Evolutionary conservation across 2,113 vertebrate genomes (phyloP).

Genomic region (Dicerorhinus sumatrensis): DNA sequence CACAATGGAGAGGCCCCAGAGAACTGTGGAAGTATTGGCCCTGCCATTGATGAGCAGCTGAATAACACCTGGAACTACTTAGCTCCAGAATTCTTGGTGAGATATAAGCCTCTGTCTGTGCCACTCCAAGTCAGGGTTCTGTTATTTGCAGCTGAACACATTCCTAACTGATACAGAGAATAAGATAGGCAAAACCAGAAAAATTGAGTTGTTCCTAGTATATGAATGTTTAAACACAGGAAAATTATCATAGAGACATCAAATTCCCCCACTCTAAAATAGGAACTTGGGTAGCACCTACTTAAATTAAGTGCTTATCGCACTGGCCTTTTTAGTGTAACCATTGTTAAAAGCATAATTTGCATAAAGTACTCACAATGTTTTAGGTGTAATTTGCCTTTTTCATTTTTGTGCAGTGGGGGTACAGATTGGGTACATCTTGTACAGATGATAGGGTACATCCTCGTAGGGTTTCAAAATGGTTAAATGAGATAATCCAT

Average conservation of each 20-base stretch:
- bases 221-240: constrained; percentile 83
- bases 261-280: constrained; percentile 85
- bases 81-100: not conserved
- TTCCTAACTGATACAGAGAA: not conserved
- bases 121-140: not conserved
- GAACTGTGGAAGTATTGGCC: not conserved
- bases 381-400: constrained; percentile 85
- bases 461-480: not conserved
- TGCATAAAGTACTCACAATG: constrained; percentile 85
- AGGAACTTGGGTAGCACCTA: constrained; percentile 84
- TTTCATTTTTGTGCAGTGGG: constrained; percentile 71
- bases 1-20: not conserved
- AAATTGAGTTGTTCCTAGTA: constrained; percentile 76
- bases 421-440: not conserved
- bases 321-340: constrained; percentile 85
- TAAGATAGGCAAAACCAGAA: not conserved
- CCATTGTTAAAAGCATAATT: constrained; percentile 87
- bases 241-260: constrained; percentile 76
- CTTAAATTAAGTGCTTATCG: constrained; percentile 85
- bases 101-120: not conserved
- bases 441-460: too few relatives aligned
- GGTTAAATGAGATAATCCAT: not conserved
- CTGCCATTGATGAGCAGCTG: not conserved
- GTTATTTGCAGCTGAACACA: not conserved
- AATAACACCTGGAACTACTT: not conserved